Conservation (phyloP, 2,113 vertebrate species). For the Limnothrissa miodon region DNA sequence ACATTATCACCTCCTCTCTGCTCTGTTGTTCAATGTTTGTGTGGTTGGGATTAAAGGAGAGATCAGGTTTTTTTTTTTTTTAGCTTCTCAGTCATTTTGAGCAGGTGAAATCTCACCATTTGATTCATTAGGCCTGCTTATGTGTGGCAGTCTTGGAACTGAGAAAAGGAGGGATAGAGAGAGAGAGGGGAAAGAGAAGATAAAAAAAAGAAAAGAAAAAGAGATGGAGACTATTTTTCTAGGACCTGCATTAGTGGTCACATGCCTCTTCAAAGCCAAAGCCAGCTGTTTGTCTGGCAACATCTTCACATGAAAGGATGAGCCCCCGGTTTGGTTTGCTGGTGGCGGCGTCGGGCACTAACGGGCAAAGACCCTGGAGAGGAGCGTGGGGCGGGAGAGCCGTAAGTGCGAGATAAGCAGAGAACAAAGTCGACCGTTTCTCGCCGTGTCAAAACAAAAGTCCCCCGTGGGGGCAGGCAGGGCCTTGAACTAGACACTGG, state of each 20-base stretch:
- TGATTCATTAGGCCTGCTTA: neutral
- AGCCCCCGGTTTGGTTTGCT: slow-evolving; percentile 19
- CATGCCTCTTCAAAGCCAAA: slow-evolving; percentile 27
- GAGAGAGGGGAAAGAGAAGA: neutral
- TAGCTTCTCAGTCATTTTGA: neutral
- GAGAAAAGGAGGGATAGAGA: neutral
- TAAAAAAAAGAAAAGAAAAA: neutral
- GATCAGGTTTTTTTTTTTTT: neutral
- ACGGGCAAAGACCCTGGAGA: slow-evolving; percentile 31
- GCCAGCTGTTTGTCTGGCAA: neutral
- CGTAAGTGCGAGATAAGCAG: slow-evolving; percentile 56
- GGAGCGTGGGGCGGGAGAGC: slow-evolving; percentile 25
- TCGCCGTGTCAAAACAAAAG: slow-evolving; percentile 65
- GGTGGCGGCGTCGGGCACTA: neutral
- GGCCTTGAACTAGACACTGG: slow-evolving; percentile 55
- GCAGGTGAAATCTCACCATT: neutral
- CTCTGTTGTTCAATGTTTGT: neutral
- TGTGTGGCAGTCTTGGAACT: neutral
- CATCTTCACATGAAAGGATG: slow-evolving; percentile 41
- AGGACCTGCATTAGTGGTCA: slow-evolving; percentile 28
- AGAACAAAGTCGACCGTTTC: slow-evolving; percentile 64
- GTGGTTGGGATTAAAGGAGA: neutral
- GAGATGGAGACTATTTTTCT: slow-evolving; percentile 21
- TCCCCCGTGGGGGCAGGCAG: slow-evolving; percentile 47
- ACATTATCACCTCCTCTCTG: neutral